These are phyloP conservation scores for Calcarius lapponicus DNA, from an alignment of 2,797 vertebrate species.

Conservation along the genomic window DNA sequence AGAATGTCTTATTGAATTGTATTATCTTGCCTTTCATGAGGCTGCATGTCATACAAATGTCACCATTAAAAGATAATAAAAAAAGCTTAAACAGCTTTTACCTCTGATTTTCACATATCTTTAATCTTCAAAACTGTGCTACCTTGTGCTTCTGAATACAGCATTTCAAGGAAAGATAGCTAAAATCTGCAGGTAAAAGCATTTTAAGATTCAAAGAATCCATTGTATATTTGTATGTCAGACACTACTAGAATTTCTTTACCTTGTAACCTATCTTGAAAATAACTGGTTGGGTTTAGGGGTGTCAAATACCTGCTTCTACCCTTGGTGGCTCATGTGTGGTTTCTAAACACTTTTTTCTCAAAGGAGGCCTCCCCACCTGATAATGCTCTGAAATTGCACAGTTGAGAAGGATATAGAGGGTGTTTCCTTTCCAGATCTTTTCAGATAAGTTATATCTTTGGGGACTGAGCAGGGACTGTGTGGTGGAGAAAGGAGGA, in stretches of 20 bases:
- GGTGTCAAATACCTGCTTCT: not conserved
- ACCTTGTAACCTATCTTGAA: not conserved
- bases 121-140: not conserved
- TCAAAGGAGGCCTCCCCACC: too few relatives aligned
- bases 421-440: not conserved
- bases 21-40: not conserved
- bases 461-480: not conserved
- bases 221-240: fast-evolving
- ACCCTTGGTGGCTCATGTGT: not conserved
- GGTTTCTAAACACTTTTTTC: not conserved
- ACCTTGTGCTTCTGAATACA: not conserved
- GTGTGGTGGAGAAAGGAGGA: not conserved
- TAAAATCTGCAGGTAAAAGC: not conserved
- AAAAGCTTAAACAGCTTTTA: not conserved
- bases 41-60: not conserved
- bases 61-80: not conserved
- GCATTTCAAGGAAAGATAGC: not conserved
- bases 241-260: not conserved
- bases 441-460: not conserved
- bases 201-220: not conserved
- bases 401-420: not conserved
- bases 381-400: not conserved
- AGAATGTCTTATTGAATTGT: not conserved
- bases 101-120: not conserved
- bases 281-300: not conserved